phyloP scores from a whole-genome alignment of 2,888 invertebrate genomes.

The Parascotia fuliginaria region DNA sequence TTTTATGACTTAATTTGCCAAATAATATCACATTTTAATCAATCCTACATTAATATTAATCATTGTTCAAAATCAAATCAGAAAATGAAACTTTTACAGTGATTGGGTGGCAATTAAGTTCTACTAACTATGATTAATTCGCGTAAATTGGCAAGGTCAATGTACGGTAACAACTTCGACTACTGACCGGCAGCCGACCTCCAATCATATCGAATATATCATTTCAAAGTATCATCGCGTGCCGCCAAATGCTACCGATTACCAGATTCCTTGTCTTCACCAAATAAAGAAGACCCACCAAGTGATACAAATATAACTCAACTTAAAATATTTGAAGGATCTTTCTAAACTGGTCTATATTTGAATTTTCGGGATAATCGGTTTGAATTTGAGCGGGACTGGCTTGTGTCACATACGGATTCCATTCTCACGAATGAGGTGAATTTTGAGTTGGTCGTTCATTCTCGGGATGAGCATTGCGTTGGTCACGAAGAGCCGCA shows the following conservation, averaged over 20 bases:
- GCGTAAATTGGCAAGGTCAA: slow-evolving; percentile 35
- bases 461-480: slow-evolving; percentile 29
- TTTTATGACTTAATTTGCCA: neutral
- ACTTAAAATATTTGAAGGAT: slow-evolving; percentile 1
- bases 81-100: slow-evolving; percentile 1
- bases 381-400: slow-evolving; percentile 34
- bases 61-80: slow-evolving; percentile 7
- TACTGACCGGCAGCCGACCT: slow-evolving; percentile 39
- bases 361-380: slow-evolving; percentile 41
- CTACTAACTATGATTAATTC: slow-evolving; percentile 9
- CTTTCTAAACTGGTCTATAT: slow-evolving; percentile 24
- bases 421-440: slow-evolving; percentile 60
- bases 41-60: slow-evolving; percentile 2
- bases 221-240: slow-evolving; percentile 53
- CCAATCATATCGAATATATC: slow-evolving; percentile 34
- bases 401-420: slow-evolving; percentile 58
- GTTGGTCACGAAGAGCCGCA: slow-evolving; percentile 34
- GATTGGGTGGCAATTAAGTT: slow-evolving; percentile 10
- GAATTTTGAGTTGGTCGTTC: slow-evolving; percentile 39
- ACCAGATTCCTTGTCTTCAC: slow-evolving; percentile 62
- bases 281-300: slow-evolving; percentile 21
- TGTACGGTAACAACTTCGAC: slow-evolving; percentile 24
- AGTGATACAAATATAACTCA: neutral
- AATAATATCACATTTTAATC: neutral
- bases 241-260: slow-evolving; percentile 70